Percentiles rank a stretch among this genome's conserved stretches.
These are phyloP conservation scores for Cebidichthys violaceus DNA, from an alignment of 2,113 vertebrate genomes.

Conservation along the genomic window DNA sequence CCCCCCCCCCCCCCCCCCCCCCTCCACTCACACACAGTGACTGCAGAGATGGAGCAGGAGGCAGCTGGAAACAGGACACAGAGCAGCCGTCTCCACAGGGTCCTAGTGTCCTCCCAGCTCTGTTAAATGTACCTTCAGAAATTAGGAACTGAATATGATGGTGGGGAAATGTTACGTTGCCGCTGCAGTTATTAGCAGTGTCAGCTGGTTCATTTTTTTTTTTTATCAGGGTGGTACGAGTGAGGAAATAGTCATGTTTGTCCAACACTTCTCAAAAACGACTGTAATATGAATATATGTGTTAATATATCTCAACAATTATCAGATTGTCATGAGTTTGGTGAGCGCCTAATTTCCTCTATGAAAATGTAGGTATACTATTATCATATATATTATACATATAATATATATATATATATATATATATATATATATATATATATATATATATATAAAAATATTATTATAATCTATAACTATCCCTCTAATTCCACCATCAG, in stretches of 20 bases:
- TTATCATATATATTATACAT: background rate
- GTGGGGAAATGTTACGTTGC: background rate
- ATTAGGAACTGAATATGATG: background rate
- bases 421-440: too few relatives aligned
- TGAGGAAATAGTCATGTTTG: background rate
- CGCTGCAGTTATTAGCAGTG: background rate
- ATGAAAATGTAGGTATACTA: background rate
- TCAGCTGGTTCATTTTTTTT: background rate
- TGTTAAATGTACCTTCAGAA: background rate
- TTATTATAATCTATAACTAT: background rate
- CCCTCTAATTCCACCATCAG: background rate
- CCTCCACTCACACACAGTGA: conserved; percentile 79
- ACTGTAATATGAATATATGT: background rate
- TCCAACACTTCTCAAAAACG: background rate
- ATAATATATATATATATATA: too few relatives aligned
- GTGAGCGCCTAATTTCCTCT: background rate
- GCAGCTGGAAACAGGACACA: conserved; percentile 70
- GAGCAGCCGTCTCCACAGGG: conserved; percentile 69
- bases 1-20: conserved; percentile 59
- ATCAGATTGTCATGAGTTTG: background rate
- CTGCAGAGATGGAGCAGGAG: conserved; percentile 84
- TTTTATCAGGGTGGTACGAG: background rate
- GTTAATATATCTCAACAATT: background rate
- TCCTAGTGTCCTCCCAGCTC: conserved; percentile 75
- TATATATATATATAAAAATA: background rate